Evolutionary conservation across 2,797 vertebrate genomes (phyloP).

Genomic region (Lepilemur septentrionalis): DNA sequence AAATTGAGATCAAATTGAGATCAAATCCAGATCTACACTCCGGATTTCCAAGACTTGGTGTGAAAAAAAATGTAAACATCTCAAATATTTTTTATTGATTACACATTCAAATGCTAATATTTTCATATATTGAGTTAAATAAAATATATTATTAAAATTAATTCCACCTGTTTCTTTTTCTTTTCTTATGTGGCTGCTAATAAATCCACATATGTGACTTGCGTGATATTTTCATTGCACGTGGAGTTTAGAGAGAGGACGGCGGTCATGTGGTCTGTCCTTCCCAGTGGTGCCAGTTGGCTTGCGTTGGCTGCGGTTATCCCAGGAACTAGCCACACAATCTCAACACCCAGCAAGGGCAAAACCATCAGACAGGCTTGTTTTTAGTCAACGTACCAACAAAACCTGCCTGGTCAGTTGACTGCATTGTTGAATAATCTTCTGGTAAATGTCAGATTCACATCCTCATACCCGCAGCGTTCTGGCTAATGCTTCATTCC

Average conservation of each 20-base stretch:
- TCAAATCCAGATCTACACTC: no score
- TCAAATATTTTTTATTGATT: not conserved
- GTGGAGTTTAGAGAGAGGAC: not conserved
- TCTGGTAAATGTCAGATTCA: not conserved
- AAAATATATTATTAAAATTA: conserved; percentile 16
- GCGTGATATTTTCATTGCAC: not conserved
- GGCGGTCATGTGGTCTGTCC: not conserved
- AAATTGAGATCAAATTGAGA: no score
- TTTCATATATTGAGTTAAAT: not conserved
- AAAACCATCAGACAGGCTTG: not conserved
- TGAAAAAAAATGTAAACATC: not conserved
- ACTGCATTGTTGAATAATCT: not conserved
- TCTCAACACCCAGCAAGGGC: not conserved
- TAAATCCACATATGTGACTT: not conserved
- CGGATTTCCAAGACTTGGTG: not conserved
- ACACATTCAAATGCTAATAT: not conserved
- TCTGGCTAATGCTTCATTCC: not conserved
- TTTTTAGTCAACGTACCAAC: not conserved
- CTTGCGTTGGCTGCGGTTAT: not conserved
- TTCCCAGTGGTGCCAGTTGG: not conserved
- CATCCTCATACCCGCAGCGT: not conserved
- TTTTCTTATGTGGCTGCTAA: not conserved
- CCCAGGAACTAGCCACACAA: not conserved
- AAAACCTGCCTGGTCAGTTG: not conserved
- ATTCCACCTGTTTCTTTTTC: not conserved